Base-by-base conservation (phyloP, 1,140 invertebrate species). In the Philaenus spumarius region DNA sequence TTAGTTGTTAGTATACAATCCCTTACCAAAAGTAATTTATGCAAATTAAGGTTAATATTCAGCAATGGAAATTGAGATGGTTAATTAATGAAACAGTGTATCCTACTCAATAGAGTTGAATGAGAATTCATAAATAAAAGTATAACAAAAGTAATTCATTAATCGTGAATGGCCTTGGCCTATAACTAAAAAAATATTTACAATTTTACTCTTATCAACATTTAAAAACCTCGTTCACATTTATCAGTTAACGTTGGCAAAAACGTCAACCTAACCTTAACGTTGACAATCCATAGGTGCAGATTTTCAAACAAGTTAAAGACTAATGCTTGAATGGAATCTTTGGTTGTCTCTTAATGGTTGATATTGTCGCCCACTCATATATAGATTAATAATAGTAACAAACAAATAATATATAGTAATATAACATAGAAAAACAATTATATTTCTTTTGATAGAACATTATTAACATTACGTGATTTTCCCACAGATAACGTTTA, bases 351-450 rank as follows among this genome's bases (percentile, higher is more conserved):
- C 48, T 30, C 24, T 37, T 15, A 35, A 12, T 53, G 35, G 30
- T 30, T 30, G 37, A 53, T 53, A 53, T 53, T 53, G 50, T 53
- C 50, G 50, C 50, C 35, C 50, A 53, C 50, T 30, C 26, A 30
- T 30, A 30, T 30, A 30, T 30, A 30, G 26, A 53, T 53, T 22
- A 53, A 53, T 30, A 53, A 30, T 15, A 50, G 30, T 53, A 53
- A 53, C 50, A 53, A 51, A 51, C 50, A 39, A 53, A 37, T 37
- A 53, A 20, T 39, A 15, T 39, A 51, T 51, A 14, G 34, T 30
- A 51, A 19, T 51, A 39, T 53, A 53, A 24, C 35, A 39, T 26
- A 53, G 23, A 20, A 39, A 37, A 51, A n/a, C 14, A n/a, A 37
- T 51, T 39, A 17, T 19, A 39, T n/a, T 17, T 12, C 14, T 37